Percentiles rank a stretch among this genome's conserved stretches.
Evolutionary conservation across 1,140 invertebrate genomes (phyloP).

Genomic region (Latrodectus geometricus): DNA sequence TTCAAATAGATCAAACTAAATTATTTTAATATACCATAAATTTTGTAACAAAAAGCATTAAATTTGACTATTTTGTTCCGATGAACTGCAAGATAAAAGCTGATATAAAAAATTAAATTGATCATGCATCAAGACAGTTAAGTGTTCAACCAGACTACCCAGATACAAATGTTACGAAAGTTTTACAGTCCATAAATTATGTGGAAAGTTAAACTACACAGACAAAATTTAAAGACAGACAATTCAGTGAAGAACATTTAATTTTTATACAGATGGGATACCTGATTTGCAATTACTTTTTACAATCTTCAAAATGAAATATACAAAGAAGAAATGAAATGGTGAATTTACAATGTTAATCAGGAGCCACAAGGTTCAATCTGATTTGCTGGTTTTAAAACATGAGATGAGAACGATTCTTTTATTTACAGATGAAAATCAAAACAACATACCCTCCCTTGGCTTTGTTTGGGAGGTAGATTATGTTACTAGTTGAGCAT

Average conservation of each 20-base stretch:
- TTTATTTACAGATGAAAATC: conserved; percentile 56
- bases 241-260: conserved; percentile 38
- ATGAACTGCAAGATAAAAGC: too few species aligned
- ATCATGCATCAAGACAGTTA: too few species aligned
- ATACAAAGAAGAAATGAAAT: conserved; percentile 50
- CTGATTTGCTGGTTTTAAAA: conserved; percentile 25
- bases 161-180: too few species aligned
- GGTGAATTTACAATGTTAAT: conserved; percentile 56
- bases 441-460: conserved; percentile 18
- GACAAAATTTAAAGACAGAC: conserved; percentile 34
- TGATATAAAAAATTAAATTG: too few species aligned
- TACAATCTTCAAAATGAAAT: conserved; percentile 46
- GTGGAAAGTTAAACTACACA: conserved; percentile 37
- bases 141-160: too few species aligned
- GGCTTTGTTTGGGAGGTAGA: conserved; percentile 26
- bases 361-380: conserved; percentile 37
- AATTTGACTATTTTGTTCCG: too few species aligned
- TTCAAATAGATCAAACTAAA: too few species aligned
- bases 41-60: too few species aligned
- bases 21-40: too few species aligned
- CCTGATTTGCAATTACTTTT: conserved; percentile 38
- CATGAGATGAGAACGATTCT: conserved; percentile 26
- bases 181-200: neutral
- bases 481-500: conserved; percentile 31
- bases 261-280: conserved; percentile 20